Percentiles rank a stretch among this genome's conserved stretches.
Conservation (phyloP, 2,888 invertebrate species). For the Euplexia lucipara region DNA sequence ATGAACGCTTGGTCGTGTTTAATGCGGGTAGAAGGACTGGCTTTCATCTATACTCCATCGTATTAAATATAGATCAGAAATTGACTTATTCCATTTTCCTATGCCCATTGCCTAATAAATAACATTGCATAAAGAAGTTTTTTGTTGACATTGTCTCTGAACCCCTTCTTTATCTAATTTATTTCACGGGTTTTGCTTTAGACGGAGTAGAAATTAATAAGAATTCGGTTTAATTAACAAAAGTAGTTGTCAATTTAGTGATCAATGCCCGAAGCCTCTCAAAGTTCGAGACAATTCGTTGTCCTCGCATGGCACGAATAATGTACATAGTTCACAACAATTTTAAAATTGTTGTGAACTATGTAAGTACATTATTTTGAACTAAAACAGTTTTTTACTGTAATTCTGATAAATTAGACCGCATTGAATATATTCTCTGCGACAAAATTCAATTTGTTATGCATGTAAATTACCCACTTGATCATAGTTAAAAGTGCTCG, state of each 20-base stretch:
- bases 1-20: neutral
- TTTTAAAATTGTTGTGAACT: neutral
- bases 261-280: slow-evolving; percentile 3
- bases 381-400: neutral
- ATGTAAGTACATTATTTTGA: neutral
- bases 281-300: neutral
- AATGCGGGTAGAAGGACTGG: slow-evolving; percentile 35
- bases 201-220: neutral
- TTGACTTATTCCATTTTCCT: no score
- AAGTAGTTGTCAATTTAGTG: neutral
- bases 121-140: no score
- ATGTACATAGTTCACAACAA: no score
- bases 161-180: no score
- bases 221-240: neutral
- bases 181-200: neutral
- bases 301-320: neutral
- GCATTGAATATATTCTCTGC: neutral
- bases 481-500: neutral
- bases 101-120: no score
- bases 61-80: no score
- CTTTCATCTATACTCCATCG: slow-evolving; percentile 1
- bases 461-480: slow-evolving; percentile 9
- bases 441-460: neutral
- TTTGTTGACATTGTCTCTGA: no score
- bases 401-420: neutral